Conservation (phyloP, 64 coral and sea anemone species). For the Stichodactyla helianthus region DNA sequence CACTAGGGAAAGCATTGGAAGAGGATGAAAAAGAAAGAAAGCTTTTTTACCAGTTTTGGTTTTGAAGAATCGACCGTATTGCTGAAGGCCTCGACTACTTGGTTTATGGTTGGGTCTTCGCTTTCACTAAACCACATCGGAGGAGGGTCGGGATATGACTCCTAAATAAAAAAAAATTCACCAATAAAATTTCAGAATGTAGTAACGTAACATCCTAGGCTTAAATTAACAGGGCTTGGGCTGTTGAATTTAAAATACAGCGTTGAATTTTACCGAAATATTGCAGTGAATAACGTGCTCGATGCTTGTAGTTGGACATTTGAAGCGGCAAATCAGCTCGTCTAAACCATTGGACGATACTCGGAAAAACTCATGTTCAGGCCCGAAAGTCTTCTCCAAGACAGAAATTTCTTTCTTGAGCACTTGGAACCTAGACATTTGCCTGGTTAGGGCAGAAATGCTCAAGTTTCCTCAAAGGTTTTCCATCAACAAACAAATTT, state of each 20-base stretch:
- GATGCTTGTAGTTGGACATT: slow-evolving; percentile 52
- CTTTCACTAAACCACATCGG: slow-evolving; percentile 99
- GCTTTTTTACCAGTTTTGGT: slow-evolving; percentile 57
- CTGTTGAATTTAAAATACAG: not conserved
- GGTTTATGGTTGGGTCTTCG: slow-evolving; percentile 76
- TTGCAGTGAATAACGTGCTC: slow-evolving; percentile 95
- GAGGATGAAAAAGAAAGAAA: not conserved
- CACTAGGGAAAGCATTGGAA: not conserved
- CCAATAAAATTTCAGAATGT: not conserved
- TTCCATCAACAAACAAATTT: slow-evolving; percentile 14
- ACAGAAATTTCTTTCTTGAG: slow-evolving; percentile 96
- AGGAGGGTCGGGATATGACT: slow-evolving; percentile 76
- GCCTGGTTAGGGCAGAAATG: slow-evolving; percentile 58
- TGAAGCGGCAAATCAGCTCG: slow-evolving; percentile 89
- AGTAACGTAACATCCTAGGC: not conserved
- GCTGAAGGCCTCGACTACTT: slow-evolving; percentile 78
- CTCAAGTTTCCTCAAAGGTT: not conserved
- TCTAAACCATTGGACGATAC: slow-evolving; percentile 96
- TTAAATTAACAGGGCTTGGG: not conserved
- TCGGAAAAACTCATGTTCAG: slow-evolving; percentile 77
- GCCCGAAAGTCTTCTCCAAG: slow-evolving; percentile 90
- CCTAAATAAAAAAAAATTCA: slow-evolving; percentile 55
- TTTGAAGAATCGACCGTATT: slow-evolving; percentile 43
- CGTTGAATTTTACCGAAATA: slow-evolving; percentile 72
- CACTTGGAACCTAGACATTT: slow-evolving; percentile 99